Percentiles rank a stretch among this genome's conserved stretches.
phyloP scores from a whole-genome alignment of 1,140 invertebrate species.

The Ruditapes philippinarum region DNA sequence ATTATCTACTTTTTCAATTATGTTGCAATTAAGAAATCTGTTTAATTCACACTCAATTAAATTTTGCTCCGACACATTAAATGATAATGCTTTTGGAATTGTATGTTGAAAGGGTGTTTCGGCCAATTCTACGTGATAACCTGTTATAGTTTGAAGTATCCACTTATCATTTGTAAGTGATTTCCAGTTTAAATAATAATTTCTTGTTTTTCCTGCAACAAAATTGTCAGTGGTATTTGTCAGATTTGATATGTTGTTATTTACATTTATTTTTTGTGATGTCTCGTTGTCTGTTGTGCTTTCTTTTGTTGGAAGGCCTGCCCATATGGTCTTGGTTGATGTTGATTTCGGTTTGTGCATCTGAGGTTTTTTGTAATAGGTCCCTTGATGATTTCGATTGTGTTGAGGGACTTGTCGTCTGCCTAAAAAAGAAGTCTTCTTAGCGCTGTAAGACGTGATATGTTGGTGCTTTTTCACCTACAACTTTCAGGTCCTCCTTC shows the following conservation, averaged over 20 bases:
- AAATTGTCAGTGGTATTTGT: conserved; percentile 12
- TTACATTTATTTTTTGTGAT: conserved; percentile 15
- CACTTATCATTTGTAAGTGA: conserved; percentile 4
- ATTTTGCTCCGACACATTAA: not conserved
- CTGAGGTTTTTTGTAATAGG: not conserved
- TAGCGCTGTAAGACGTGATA: not conserved
- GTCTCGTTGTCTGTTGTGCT: conserved; percentile 4
- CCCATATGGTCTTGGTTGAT: not conserved
- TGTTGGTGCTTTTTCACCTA: not conserved
- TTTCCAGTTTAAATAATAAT: not conserved
- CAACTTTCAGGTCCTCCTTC: not conserved
- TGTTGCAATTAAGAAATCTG: conserved; percentile 26
- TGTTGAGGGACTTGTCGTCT: not conserved
- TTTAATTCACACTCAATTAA: conserved; percentile 5
- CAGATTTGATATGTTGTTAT: not conserved
- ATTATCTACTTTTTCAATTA: conserved; percentile 23
- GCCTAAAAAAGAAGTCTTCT: not conserved
- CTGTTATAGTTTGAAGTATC: conserved; percentile 19
- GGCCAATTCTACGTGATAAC: conserved; percentile 7
- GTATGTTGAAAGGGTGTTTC: conserved; percentile 1
- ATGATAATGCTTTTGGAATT: conserved; percentile 34
- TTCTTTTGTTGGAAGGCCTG: not conserved
- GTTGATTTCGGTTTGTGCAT: not conserved
- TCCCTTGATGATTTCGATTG: not conserved
- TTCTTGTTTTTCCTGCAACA: not conserved